Percentiles rank a stretch among this genome's conserved stretches.
phyloP scores from a whole-genome alignment of 2,888 invertebrate genomes.

The Sminthurides aquaticus region DNA sequence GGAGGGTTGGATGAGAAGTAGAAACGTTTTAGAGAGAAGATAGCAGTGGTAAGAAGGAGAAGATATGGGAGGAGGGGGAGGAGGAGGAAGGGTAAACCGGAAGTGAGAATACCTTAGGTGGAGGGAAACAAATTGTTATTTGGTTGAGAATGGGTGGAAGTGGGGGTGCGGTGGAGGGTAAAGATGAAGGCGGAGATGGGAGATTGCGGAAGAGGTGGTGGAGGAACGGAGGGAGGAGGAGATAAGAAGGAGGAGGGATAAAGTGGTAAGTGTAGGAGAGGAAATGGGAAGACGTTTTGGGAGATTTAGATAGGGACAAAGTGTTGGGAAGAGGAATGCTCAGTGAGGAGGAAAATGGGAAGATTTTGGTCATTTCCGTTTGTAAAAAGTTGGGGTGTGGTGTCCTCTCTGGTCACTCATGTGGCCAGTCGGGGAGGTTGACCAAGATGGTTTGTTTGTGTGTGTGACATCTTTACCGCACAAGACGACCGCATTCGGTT shows the following conservation, averaged over 20 bases:
- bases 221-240: too few relatives aligned
- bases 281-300: not conserved
- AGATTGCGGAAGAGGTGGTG: too few relatives aligned
- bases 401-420: conserved; percentile 6
- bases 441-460: not conserved
- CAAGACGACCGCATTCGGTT: not conserved
- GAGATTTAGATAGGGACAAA: not conserved
- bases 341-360: conserved; percentile 2
- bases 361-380: not conserved
- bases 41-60: too few relatives aligned
- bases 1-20: too few relatives aligned
- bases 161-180: too few relatives aligned
- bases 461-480: conserved; percentile 1
- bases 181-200: too few relatives aligned
- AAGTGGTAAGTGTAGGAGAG: not conserved
- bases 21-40: too few relatives aligned
- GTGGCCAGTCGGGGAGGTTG: not conserved
- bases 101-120: too few relatives aligned
- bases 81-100: not conserved
- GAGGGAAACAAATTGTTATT: too few relatives aligned
- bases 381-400: not conserved
- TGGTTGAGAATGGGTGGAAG: too few relatives aligned
- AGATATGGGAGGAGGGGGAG: too few relatives aligned
- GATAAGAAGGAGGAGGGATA: too few relatives aligned
- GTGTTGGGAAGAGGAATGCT: not conserved